A percentile compares a stretch with the other conserved stretches of the same genome.
Conservation (phyloP, 2,797 vertebrate genomes). For the Coendou prehensilis region DNA sequence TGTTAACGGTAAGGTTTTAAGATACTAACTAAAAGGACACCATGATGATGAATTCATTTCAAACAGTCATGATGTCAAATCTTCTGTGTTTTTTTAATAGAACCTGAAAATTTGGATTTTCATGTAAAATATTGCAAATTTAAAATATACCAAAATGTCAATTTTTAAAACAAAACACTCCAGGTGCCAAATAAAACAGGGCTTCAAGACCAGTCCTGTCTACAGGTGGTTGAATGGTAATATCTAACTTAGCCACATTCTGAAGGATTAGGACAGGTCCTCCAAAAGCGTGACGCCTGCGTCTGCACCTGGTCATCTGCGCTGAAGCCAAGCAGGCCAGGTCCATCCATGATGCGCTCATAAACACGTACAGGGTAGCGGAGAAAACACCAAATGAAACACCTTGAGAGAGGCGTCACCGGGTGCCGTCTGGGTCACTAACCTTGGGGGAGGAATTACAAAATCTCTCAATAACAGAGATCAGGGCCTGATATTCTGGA, state of each 20-base stretch:
- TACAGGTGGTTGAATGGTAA: background rate
- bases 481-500: too few relatives aligned
- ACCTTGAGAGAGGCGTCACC: background rate
- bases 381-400: background rate
- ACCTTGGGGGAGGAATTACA: background rate
- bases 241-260: background rate
- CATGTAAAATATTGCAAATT: conserved; percentile 15
- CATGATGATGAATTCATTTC: background rate
- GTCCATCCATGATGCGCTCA: background rate
- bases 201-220: conserved; percentile 31
- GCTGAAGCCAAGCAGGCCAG: background rate
- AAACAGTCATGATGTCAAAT: background rate
- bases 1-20: background rate
- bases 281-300: background rate
- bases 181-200: conserved; percentile 43
- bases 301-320: background rate
- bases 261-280: background rate
- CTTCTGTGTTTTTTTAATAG: background rate
- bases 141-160: conserved; percentile 34
- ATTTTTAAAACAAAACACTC: background rate
- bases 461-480: background rate
- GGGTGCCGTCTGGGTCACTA: background rate
- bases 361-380: fast-evolving
- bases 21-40: background rate
- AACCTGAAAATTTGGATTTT: conserved; percentile 32